phyloP scores from a whole-genome alignment of 2,797 vertebrate genomes.

The Leptatherina wallacei region DNA sequence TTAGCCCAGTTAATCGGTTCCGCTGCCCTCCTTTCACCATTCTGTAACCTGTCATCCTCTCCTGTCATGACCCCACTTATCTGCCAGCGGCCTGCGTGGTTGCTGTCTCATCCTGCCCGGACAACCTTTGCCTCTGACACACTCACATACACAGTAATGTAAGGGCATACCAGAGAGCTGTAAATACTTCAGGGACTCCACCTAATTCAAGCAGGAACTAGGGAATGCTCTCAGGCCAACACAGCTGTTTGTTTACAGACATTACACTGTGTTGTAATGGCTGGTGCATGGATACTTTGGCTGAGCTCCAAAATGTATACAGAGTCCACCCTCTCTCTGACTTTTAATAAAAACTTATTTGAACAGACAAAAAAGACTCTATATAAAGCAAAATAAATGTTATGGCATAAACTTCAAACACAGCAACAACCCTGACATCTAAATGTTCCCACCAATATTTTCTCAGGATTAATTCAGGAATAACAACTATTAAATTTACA shows the following conservation, averaged over 20 bases:
- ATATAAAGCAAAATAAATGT: conserved; percentile 7
- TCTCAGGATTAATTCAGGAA: conserved; percentile 5
- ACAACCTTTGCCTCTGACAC: conserved; percentile 46
- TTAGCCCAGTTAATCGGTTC: conserved; percentile 65
- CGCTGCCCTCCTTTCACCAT: conserved; percentile 69
- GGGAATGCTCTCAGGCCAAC: conserved; percentile 72
- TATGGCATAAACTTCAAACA: neutral
- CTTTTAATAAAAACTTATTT: conserved; percentile 31
- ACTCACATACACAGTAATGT: conserved; percentile 61
- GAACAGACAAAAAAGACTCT: neutral
- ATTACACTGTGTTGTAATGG: conserved; percentile 56
- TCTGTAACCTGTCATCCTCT: conserved; percentile 70
- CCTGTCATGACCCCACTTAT: conserved; percentile 73
- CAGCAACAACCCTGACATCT: neutral
- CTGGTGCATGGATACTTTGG: conserved; percentile 55
- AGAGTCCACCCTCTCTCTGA: conserved; percentile 5
- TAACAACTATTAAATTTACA: conserved; percentile 8
- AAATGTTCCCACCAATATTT: conserved; percentile 4
- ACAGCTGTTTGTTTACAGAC: conserved; percentile 81
- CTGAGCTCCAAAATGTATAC: conserved; percentile 54
- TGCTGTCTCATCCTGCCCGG: conserved; percentile 71
- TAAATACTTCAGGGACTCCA: conserved; percentile 81
- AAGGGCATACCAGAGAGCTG: conserved; percentile 81
- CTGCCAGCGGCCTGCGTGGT: conserved; percentile 54
- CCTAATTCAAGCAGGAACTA: conserved; percentile 79